These are phyloP conservation scores for Acanthopleura granulata DNA, from an alignment of 2,888 invertebrate genomes.

Conservation along the genomic window DNA sequence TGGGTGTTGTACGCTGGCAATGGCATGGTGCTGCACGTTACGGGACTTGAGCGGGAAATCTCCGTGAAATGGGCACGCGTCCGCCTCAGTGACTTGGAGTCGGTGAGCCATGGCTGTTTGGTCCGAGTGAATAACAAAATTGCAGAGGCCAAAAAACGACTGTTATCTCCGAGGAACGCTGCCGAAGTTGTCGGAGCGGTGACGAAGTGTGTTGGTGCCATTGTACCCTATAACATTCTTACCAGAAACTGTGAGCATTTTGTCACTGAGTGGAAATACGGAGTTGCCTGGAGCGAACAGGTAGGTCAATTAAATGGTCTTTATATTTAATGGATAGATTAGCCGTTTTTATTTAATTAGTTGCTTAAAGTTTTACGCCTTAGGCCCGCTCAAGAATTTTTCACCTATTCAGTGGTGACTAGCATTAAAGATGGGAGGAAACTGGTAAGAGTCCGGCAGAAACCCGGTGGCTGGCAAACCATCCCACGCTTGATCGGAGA, in stretches of 20 bases:
- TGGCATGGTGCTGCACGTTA: conserved; percentile 50
- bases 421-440: no score
- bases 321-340: no score
- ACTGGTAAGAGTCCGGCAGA: no score
- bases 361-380: no score
- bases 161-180: conserved; percentile 38
- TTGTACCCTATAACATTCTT: conserved; percentile 51
- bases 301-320: conserved; percentile 28
- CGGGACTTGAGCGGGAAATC: conserved; percentile 40
- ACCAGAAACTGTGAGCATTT: conserved; percentile 59
- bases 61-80: conserved; percentile 41
- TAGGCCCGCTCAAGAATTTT: no score
- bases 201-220: conserved; percentile 37
- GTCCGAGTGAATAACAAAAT: conserved; percentile 60
- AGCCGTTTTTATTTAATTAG: no score
- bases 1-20: conserved; percentile 59
- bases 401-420: no score
- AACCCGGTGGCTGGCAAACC: no score
- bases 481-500: no score
- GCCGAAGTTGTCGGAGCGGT: conserved; percentile 45
- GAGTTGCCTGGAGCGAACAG: conserved; percentile 61
- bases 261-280: conserved; percentile 60
- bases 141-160: conserved; percentile 51
- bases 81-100: conserved; percentile 33
- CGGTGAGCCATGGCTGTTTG: conserved; percentile 44